Evolutionary conservation across 1,140 invertebrate genomes (phyloP), one percentile per base, ranked within the genome.

Genomic region (Thalassaphorura encarpata): DNA sequence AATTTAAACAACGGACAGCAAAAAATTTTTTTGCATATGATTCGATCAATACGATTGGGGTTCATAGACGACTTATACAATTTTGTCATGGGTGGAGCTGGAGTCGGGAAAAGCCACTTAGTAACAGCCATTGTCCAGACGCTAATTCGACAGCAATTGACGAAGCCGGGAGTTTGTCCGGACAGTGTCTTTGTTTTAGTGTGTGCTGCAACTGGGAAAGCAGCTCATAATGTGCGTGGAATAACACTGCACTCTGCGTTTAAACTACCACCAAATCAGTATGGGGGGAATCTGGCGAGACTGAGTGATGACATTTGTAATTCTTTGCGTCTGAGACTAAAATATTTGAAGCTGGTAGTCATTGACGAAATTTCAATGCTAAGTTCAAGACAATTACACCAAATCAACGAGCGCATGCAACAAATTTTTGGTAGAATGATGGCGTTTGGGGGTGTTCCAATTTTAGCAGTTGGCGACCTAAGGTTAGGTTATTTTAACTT

Each of bases 301-400:
- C 51, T 68, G 39, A 40, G 47, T 54, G 23, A 50, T 16, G 63
- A 65, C 36, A 45, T 66, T 2, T 50, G 48, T 18, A 68, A 68
- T 50, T 55, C 54, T 45, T 61, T 69, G 13, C 46, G 42, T 11
- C 16, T 23, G 11, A 43, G 21, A 18, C 21, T 43, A 11, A 21
- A 42, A 39, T 23, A 67, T 47, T 43, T 68, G n/a, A 66, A 69
- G 65, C 26, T 70, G 27, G 31, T 72, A 24, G 70, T 72, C 24
- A 70, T 72, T 52, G 70, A 72, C 61, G 69, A 72, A 66, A 66
- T 72, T 39, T 69, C 67, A 21, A 70, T 71, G 70, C 64, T 70
- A 15, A 66, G 68, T 28, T 24, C 56, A 16, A 62, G 29, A 40
- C 60, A 66, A 29, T 60, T 71, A 21, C 15, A 49, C 21, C 40